Base-by-base conservation (phyloP, 2,888 invertebrate genomes). In the Miltochrista miniata region DNA sequence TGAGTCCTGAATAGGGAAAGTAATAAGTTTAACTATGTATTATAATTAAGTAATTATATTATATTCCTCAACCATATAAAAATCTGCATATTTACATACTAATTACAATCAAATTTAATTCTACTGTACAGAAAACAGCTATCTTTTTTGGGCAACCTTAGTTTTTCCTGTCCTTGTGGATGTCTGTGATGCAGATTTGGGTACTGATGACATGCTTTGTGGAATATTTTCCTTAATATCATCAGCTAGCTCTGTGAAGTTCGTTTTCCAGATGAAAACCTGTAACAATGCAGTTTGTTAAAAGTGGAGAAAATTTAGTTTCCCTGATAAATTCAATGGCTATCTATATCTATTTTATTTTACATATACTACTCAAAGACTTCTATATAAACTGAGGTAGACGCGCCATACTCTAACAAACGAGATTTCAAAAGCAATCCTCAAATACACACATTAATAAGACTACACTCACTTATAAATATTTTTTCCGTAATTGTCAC, bases 211-310 rank as follows among this genome's bases (percentile, higher is more conserved):
- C 46, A 61, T 53, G 64, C 80, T 84, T 42, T 81, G 74, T 31
- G 57, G 68, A 8, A 79, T 47, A 71, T 90, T 90, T 59, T 90
- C 90, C 55, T 88, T 87, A 29, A 58, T 49, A 35, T 86, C 85
- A 72, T 58, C 76, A 42, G 70, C 71, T 35, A 88, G 69, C 59
- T 85, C 81, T 50, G 87, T 86, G 59, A 93, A 92, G 66, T 93
- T 92, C 11, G 92, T 92, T 75, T 88, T 92, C 93, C 93, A 93
- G 48, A 92, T 73, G 59, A 91, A 87, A 8, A 93, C 85, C 92
- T 93, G 71, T 13, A 85, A 85, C 1, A 33, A 46, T 18, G 40
- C n/a, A n/a, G n/a, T 49, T 40, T n/a, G 7, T 12, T n/a, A n/a
- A n/a, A n/a, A n/a, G n/a, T n/a, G n/a, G 24, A 24, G 7, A 24